phyloP scores from a whole-genome alignment of 2,888 invertebrate species.

The Atherix ibis region DNA sequence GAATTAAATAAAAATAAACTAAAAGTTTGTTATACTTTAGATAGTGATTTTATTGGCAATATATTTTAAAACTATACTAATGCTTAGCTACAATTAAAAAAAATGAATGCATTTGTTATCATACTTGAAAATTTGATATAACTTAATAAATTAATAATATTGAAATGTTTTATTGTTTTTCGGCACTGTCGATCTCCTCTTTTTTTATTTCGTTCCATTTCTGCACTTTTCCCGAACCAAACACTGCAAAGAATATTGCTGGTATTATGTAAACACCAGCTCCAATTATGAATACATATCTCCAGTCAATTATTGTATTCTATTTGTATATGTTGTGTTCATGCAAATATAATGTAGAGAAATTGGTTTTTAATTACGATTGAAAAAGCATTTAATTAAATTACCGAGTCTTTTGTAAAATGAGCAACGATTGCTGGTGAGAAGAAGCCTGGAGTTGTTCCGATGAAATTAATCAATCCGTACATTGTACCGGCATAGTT shows the following conservation, averaged over 20 bases:
- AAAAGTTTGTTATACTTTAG: too few relatives aligned
- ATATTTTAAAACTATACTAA: too few relatives aligned
- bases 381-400: conserved; percentile 13
- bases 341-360: conserved; percentile 16
- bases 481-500: conserved; percentile 57
- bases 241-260: conserved; percentile 50
- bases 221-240: conserved; percentile 56
- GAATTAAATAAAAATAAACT: too few relatives aligned
- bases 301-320: conserved; percentile 65
- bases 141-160: conserved; percentile 2
- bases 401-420: conserved; percentile 38
- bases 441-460: conserved; percentile 52
- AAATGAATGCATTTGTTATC: too few relatives aligned
- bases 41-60: too few relatives aligned
- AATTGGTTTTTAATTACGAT: background rate
- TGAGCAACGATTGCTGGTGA: conserved; percentile 52
- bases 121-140: background rate
- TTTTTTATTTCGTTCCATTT: conserved; percentile 43
- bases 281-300: conserved; percentile 55
- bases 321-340: too few relatives aligned
- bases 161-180: conserved; percentile 18
- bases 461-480: conserved; percentile 58
- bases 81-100: too few relatives aligned
- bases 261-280: conserved; percentile 51
- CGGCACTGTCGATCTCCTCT: conserved; percentile 23